Evolutionary conservation across 1,140 invertebrate species (phyloP).

Genomic region (Meteorus sp.): DNA sequence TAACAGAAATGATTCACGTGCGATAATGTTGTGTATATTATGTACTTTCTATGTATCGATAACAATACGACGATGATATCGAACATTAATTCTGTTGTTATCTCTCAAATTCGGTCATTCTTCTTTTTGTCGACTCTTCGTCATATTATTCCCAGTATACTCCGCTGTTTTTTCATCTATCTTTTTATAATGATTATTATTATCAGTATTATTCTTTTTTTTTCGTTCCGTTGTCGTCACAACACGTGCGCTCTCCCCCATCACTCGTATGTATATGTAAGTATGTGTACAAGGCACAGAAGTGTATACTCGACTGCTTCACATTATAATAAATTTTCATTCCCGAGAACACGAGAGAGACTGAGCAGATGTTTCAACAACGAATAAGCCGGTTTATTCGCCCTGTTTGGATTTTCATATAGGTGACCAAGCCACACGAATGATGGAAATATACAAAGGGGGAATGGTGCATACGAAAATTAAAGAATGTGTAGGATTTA

Average conservation of each 20-base stretch:
- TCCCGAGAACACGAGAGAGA: slow-evolving; percentile 26
- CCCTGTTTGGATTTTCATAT: neutral
- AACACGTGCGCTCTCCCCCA: slow-evolving; percentile 28
- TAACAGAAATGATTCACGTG: too few species aligned
- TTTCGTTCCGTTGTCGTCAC: slow-evolving; percentile 9
- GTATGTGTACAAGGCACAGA: slow-evolving; percentile 6
- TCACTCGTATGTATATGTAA: slow-evolving; percentile 1
- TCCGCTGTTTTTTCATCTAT: neutral
- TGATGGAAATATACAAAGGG: neutral
- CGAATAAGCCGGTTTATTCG: neutral
- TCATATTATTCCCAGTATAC: too few species aligned
- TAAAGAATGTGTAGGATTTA: too few species aligned
- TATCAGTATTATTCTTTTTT: slow-evolving; percentile 10
- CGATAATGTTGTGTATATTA: too few species aligned
- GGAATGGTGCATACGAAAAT: too few species aligned
- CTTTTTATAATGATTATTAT: slow-evolving; percentile 5
- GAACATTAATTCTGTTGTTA: slow-evolving; percentile 3
- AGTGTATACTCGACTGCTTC: slow-evolving; percentile 23
- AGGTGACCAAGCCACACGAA: neutral
- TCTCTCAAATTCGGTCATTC: slow-evolving; percentile 11
- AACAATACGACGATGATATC: neutral
- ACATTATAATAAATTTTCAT: slow-evolving; percentile 34
- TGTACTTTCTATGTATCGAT: too few species aligned
- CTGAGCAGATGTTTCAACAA: slow-evolving; percentile 28
- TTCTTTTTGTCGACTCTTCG: slow-evolving; percentile 15